A percentile compares a stretch with the other conserved stretches of the same genome.
phyloP scores from a whole-genome alignment of 2,888 invertebrate genomes.

The Steinernema carpocapsae region DNA sequence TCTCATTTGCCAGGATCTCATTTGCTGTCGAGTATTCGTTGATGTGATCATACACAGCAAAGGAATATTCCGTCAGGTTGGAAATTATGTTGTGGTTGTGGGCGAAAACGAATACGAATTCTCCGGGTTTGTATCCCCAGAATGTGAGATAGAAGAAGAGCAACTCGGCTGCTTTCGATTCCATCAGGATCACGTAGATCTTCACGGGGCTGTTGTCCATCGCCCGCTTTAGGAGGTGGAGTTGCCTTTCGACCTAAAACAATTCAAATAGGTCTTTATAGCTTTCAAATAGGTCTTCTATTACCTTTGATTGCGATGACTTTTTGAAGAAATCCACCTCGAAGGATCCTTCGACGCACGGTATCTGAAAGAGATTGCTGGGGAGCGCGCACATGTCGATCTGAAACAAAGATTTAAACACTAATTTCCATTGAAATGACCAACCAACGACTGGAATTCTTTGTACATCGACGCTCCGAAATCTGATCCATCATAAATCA shows the following conservation, averaged over 20 bases:
- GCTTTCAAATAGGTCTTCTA: background rate
- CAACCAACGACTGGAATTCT: constrained; percentile 19
- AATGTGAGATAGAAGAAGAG: constrained; percentile 26
- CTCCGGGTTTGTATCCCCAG: constrained; percentile 24
- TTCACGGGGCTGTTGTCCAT: background rate
- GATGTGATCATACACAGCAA: constrained; percentile 11
- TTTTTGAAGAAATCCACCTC: constrained; percentile 24
- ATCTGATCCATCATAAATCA: constrained; percentile 38
- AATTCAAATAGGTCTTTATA: background rate
- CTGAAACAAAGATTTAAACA: background rate
- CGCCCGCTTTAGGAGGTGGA: background rate
- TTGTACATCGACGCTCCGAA: constrained; percentile 35
- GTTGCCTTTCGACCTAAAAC: constrained; percentile 17
- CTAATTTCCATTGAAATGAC: too few relatives aligned
- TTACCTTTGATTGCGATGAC: background rate
- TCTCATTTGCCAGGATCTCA: background rate
- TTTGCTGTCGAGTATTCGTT: background rate
- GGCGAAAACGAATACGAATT: constrained; percentile 23
- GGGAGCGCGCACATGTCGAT: constrained; percentile 6
- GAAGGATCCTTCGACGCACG: constrained; percentile 15
- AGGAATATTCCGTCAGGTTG: constrained; percentile 17
- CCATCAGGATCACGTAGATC: constrained; percentile 16
- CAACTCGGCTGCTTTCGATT: background rate
- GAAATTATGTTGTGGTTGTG: constrained; percentile 19
- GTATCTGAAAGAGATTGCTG: background rate